Evolutionary conservation across 2,113 vertebrate species (phyloP).

Genomic region (Lepus europaeus): DNA sequence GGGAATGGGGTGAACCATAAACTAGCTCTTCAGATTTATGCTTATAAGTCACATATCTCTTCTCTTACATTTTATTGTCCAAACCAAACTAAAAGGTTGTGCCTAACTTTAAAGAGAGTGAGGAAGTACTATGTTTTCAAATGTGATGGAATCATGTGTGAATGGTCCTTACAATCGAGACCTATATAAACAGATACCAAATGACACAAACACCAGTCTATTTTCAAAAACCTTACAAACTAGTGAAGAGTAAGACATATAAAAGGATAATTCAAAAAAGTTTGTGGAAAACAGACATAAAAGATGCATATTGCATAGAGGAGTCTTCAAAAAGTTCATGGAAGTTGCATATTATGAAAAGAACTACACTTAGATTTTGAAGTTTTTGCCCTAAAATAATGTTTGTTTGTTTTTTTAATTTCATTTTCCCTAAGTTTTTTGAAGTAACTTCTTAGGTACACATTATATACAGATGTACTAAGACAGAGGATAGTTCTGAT

Average conservation of each 20-base stretch:
- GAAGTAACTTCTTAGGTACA: no score
- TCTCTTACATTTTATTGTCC: constrained; percentile 22
- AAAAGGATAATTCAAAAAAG: no score
- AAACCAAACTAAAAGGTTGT: constrained; percentile 8
- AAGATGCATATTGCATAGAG: no score
- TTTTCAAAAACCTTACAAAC: background rate
- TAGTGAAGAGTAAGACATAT: background rate
- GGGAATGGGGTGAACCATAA: background rate
- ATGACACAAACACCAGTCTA: background rate
- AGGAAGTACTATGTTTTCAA: background rate
- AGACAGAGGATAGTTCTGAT: background rate
- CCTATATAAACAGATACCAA: background rate
- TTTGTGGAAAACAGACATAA: no score
- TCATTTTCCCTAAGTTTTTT: no score
- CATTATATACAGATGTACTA: background rate
- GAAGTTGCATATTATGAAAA: no score
- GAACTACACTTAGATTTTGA: no score
- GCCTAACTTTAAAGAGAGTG: background rate
- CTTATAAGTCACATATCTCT: background rate
- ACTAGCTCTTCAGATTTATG: background rate
- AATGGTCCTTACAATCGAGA: background rate
- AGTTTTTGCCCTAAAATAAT: no score
- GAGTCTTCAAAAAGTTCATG: no score
- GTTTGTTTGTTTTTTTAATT: no score
- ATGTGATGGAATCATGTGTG: background rate